Base-by-base conservation (phyloP, 2,888 invertebrate species). In the Eurytoma adleriae region DNA sequence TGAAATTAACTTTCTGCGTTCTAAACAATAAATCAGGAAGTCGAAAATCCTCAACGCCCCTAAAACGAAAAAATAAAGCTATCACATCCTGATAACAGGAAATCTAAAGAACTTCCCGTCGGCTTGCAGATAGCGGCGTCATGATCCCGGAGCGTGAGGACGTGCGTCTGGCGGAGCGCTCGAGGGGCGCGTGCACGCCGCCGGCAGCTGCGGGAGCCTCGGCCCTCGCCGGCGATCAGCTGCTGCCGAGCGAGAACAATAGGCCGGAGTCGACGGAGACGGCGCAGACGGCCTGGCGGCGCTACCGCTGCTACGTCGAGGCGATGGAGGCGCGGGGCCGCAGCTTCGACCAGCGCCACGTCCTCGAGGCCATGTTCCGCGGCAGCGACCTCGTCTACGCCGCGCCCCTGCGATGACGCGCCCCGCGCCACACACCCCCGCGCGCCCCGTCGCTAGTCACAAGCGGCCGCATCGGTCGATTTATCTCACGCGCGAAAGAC, bases 331-430 rank as follows among this genome's bases (percentile, higher is more conserved):
- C 88, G 16, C 84, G 83, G 54, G 89, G 89, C 0, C 72, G 85
- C 85, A 84, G 87, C 71, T 86, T 87, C 80, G 87, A 90, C 84
- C 84, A 86, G 83, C 86, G 87, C 83, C 83, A 85, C 40, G 75
- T 88, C 70, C 85, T 90, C 82, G 90, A 90, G 64, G 88, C 90
- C n/a, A 88, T 89, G 85, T 90, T 89, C 82, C 89, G 89, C 40
- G 90, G 90, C 13, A 85, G 85, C 64, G 87, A 90, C 85, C 86
- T 90, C 68, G 85, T 87, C 76, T 90, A 90, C 77, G 40, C 40
- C 40, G 40, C 40, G 40, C 40, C 40, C 40, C 40, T 40, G 40
- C 40, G 40, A 40, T 40, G 40, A 40, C 0, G 4, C 0, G 40
- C 5, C 5, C 5, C 5, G 5, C 40, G 40, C 7, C 40, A 4